These are phyloP conservation scores for Cinara cedri DNA, from an alignment of 2,888 invertebrate genomes.

Conservation along the genomic window DNA sequence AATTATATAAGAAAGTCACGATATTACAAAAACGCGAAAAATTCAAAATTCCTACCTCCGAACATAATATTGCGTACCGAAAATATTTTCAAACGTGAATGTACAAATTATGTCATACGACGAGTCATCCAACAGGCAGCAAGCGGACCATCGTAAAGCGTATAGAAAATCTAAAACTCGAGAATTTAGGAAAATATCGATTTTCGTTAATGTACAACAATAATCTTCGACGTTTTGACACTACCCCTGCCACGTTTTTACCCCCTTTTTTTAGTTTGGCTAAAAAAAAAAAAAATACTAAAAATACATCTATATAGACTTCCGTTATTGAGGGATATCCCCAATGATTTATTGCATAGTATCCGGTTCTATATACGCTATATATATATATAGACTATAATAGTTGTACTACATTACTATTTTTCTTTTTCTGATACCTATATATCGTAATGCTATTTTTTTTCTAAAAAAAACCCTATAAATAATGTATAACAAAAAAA, in stretches of 20 bases:
- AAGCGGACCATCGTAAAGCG: too few species aligned
- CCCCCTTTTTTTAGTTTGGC: neutral
- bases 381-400: neutral
- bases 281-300: neutral
- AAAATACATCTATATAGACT: conserved; percentile 5
- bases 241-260: neutral
- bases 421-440: neutral
- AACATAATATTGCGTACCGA: too few species aligned
- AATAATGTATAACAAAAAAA: too few species aligned
- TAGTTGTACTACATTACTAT: neutral
- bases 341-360: conserved; percentile 22
- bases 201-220: neutral
- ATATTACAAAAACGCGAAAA: too few species aligned
- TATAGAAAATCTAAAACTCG: too few species aligned
- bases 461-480: too few species aligned
- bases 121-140: too few species aligned
- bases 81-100: too few species aligned
- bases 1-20: too few species aligned
- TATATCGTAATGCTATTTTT: too few species aligned
- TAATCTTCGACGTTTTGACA: neutral
- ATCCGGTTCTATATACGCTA: neutral
- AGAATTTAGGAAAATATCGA: neutral
- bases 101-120: too few species aligned
- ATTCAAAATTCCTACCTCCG: too few species aligned
- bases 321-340: conserved; percentile 21